phyloP scores from a whole-genome alignment of 2,113 vertebrate genomes.

The Gobio gobio region DNA sequence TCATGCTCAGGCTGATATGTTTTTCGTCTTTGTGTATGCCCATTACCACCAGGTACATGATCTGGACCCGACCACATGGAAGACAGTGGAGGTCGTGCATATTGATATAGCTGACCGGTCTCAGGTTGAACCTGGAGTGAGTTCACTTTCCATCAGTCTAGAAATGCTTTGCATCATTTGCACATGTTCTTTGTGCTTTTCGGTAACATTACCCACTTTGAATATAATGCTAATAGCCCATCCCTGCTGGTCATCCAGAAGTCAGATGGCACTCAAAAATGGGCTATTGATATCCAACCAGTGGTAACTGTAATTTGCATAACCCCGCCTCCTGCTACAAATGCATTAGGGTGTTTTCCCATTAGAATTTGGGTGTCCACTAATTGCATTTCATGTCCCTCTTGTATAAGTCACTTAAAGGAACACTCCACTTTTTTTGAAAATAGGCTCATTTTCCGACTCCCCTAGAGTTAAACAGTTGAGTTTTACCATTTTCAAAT shows the following conservation, averaged over 20 bases:
- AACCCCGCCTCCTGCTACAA: background rate
- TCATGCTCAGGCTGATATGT: background rate
- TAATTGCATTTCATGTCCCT: background rate
- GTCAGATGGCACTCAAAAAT: background rate
- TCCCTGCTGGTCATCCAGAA: background rate
- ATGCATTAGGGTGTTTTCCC: background rate
- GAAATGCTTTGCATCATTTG: background rate
- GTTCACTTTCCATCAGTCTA: constrained; percentile 58
- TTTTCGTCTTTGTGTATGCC: background rate
- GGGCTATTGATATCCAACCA: background rate
- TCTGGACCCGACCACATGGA: constrained; percentile 92
- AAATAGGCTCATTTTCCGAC: too few species aligned
- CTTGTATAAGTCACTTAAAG: background rate
- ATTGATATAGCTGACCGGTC: constrained; percentile 93
- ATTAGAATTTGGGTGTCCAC: background rate
- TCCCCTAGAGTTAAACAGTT: too few species aligned
- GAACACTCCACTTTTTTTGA: too few species aligned
- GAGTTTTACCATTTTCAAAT: too few species aligned
- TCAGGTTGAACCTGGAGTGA: constrained; percentile 88
- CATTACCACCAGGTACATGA: constrained; percentile 84
- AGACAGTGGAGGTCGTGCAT: constrained; percentile 89
- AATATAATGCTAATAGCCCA: background rate
- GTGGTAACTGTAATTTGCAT: background rate
- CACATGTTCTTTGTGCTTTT: background rate
- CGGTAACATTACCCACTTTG: background rate